Evolutionary conservation across 2,113 vertebrate genomes (phyloP), one percentile per base, ranked within the genome.

Genomic region (Tauraco erythrolophus): DNA sequence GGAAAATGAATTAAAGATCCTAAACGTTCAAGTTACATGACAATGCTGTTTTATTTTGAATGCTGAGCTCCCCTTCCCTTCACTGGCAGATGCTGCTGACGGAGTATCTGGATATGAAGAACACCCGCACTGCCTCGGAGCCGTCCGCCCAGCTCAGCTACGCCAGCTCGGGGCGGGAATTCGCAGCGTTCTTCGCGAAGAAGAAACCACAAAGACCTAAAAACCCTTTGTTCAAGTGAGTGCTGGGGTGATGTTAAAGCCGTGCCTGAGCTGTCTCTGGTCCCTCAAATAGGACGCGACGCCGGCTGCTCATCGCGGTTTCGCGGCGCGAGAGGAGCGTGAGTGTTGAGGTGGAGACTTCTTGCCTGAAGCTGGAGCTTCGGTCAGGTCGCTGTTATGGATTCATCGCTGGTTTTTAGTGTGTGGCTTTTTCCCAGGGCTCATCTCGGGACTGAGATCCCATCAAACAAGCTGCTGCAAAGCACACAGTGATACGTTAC

Each of bases 71-170:
- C 17, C 24, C 7, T 53, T 72, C 21, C 84, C 56, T 94, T 60
- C 8, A 53, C 79, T 16, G 64, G 6, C 72, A 99, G 99, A 98
- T 99, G 96, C 97, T 99, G 97, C 98, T 99, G 51, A 99, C 99
- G 4, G 99, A 99, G 85, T 99, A 99, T 74, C 98, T 99, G 98
- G 99, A 99, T 75, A 99, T 99, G 98, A 99, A 99, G 98, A 99
- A 99, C 98, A 99, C 99, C 3, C 99, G 99, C 46, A 97, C 99
- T 0, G 98, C 99, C 51, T 99, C 99, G 0, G 99, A 99, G 93
- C 98, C 99, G 1, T 99, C 99, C 2, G 94, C 99, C 71, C 99
- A 99, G 89, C 98, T 99, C 18, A 99, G 99, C 88, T 99, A 99
- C 25, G 98, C 99, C 96, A 99, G 99, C 97, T 99, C 99, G 1